Base-by-base conservation (phyloP, 2,888 invertebrate species). In the Conus canariensis region DNA sequence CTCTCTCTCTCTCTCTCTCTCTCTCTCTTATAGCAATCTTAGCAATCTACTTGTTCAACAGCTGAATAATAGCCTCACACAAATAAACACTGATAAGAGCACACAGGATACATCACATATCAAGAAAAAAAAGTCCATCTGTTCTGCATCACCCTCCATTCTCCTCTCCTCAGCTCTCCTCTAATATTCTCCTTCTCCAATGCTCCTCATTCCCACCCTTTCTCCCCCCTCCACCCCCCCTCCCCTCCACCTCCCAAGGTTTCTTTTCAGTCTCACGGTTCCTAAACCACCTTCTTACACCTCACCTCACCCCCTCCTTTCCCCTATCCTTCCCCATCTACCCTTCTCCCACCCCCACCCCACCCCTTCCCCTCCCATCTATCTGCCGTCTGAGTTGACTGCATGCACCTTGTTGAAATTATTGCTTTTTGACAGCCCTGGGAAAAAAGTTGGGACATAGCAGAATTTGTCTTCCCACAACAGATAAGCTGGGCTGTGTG, bases 391-490 rank as follows among this genome's bases (percentile, higher is more conserved):
- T 74, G 70, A 30, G 30, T 2, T 30, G 30, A 30, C 30, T 30
- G 30, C 30, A 30, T 30, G 30, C 30, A 30, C 30, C 30, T 30
- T 74, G 70, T 74, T 22, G 70, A 74, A 74, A 74, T 74, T 74
- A 74, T 74, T 74, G 70, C n/a, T 74, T 74, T 74, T n/a, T 74
- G 70, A 74, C 70, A 74, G 22, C 22, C 70, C 22, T 74, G 70
- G 22, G 70, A 74, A 74, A 74, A 74, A n/a, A n/a, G 70, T 22
- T n/a, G 70, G 22, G 70, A 19, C 19, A 70, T 7, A 70, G 22
- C 30, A 74, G 22, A 12, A 14, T 9, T 60, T 60, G 12, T 60
- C 12, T 60, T 60, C 30, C 30, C 30, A 30, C 30, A 30, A 30
- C 30, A 30, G 30, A 60, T 60, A 60, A 60, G 60, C 60, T 22